Evolutionary conservation across 2,113 vertebrate genomes (phyloP).

Genomic region (Colossoma macropomum): DNA sequence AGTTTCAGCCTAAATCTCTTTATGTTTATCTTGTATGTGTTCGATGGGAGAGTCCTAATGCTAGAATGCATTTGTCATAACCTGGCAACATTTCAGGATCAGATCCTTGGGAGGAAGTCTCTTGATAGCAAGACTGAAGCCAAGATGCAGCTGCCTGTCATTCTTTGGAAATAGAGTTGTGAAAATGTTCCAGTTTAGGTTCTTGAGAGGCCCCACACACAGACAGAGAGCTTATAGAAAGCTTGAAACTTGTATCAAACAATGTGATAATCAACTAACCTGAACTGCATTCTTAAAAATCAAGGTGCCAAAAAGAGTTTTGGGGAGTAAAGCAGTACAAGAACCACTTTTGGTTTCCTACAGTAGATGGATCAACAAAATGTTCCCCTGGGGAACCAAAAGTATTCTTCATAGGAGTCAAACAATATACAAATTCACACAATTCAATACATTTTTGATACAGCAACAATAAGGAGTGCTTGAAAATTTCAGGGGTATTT

Average conservation of each 20-base stretch:
- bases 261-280: background rate
- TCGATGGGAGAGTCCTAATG: background rate
- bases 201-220: background rate
- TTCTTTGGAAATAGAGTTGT: background rate
- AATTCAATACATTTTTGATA: too few relatives aligned
- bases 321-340: background rate
- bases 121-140: background rate
- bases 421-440: too few relatives aligned
- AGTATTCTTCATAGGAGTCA: too few relatives aligned
- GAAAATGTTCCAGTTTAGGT: background rate
- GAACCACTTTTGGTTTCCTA: too few relatives aligned
- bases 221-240: background rate
- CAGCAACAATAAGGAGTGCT: too few relatives aligned
- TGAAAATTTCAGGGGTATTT: too few relatives aligned
- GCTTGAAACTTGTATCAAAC: background rate
- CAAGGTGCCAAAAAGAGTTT: background rate
- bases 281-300: background rate
- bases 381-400: too few relatives aligned
- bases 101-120: conserved; percentile 22
- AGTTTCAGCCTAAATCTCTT: conserved; percentile 42
- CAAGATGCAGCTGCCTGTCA: background rate
- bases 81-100: conserved; percentile 35
- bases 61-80: conserved; percentile 52
- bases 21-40: conserved; percentile 46
- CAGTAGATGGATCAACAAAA: too few relatives aligned